Conservation (phyloP, 2,797 vertebrate species). For the Chiloscyllium punctatum region DNA sequence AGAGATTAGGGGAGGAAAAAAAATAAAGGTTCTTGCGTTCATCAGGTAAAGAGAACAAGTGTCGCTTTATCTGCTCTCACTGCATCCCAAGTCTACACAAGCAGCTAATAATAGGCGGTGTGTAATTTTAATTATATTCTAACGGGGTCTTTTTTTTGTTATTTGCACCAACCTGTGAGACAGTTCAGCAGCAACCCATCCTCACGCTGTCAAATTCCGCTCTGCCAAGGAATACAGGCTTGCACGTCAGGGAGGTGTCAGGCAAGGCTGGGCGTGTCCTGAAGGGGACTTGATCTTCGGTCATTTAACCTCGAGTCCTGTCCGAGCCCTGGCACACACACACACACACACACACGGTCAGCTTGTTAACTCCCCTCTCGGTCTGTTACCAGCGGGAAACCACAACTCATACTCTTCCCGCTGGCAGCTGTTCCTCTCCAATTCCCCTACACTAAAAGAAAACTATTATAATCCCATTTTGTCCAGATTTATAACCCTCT, state of each 20-base stretch:
- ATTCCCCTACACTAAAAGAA: background rate
- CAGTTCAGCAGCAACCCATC: background rate
- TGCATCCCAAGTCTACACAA: background rate
- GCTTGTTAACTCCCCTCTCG: background rate
- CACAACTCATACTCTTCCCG: no score
- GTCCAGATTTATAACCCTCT: background rate
- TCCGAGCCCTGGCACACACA: background rate
- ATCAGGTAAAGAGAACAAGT: background rate
- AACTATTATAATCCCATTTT: background rate
- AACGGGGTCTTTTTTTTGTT: no score
- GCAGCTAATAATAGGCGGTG: background rate
- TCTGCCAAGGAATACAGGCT: background rate
- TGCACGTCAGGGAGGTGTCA: constrained; percentile 21
- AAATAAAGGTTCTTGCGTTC: background rate
- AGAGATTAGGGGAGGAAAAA: no score
- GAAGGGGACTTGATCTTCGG: background rate
- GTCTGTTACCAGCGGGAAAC: background rate
- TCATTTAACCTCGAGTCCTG: background rate
- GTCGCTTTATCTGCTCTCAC: background rate
- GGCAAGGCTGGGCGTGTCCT: background rate
- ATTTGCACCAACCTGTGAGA: constrained; percentile 31
- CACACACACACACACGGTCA: background rate
- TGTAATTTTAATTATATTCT: background rate
- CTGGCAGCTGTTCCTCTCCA: background rate
- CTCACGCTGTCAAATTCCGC: background rate